Evolutionary conservation across 1,140 invertebrate genomes (phyloP).

Genomic region (Heliconius hermathena): DNA sequence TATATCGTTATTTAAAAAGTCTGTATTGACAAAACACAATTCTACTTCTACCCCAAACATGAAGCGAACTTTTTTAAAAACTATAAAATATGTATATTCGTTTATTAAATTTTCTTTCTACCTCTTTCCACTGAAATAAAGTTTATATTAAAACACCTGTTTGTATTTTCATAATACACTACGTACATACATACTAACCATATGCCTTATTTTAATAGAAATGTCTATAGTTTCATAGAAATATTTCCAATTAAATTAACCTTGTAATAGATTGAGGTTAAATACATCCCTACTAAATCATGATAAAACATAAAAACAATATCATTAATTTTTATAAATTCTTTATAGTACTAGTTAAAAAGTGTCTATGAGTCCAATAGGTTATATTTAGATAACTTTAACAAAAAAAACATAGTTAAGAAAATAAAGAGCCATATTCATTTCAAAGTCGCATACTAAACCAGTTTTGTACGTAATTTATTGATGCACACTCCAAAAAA

Average conservation of each 20-base stretch:
- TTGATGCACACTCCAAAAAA: background rate
- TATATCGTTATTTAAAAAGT: background rate
- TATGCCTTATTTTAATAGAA: no score
- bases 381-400: conserved; percentile 5
- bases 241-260: no score
- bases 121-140: no score
- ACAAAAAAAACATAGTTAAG: background rate
- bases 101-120: background rate
- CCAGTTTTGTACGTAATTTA: background rate
- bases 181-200: no score
- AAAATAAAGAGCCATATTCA: background rate
- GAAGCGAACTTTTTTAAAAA: no score
- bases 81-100: background rate
- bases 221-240: no score
- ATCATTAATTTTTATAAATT: no score
- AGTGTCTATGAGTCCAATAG: conserved; percentile 17
- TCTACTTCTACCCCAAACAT: no score
- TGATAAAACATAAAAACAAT: no score
- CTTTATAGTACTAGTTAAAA: background rate
- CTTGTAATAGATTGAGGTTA: background rate
- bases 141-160: no score
- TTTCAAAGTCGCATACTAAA: background rate
- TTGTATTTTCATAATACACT: no score
- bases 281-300: background rate
- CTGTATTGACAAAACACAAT: no score